These are phyloP conservation scores for Campoletis raptor DNA, from an alignment of 2,888 invertebrate species.

Conservation along the genomic window DNA sequence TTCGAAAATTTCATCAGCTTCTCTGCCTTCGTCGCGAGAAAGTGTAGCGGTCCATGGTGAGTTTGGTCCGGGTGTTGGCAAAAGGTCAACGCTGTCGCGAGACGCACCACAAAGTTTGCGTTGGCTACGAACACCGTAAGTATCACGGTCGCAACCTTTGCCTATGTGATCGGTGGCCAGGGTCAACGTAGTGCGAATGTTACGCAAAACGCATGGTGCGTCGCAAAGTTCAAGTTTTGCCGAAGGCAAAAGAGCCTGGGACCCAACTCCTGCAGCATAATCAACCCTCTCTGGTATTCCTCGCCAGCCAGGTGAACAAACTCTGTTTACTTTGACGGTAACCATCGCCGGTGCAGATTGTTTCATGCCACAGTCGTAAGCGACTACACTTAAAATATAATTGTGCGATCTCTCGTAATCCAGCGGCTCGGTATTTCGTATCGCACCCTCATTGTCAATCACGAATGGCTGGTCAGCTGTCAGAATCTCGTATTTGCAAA, in stretches of 20 bases:
- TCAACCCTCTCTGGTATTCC: constrained; percentile 94
- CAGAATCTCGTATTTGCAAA: constrained; percentile 98
- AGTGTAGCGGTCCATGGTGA: constrained; percentile 87
- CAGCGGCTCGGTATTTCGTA: constrained; percentile 96
- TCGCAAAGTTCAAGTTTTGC: constrained; percentile 89
- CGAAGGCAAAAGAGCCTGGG: constrained; percentile 92
- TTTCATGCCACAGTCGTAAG: constrained; percentile 99
- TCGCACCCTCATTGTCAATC: constrained; percentile 96
- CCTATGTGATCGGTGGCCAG: constrained; percentile 95
- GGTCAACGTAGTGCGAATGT: constrained; percentile 88
- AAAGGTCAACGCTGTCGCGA: constrained; percentile 93
- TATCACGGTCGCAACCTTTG: constrained; percentile 98
- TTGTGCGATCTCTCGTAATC: constrained; percentile 97
- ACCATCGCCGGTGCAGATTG: constrained; percentile 97
- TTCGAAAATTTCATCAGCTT: constrained; percentile 96
- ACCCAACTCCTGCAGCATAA: constrained; percentile 92
- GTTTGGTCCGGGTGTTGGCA: constrained; percentile 90
- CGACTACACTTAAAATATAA: constrained; percentile 98
- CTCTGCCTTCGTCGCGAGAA: constrained; percentile 88
- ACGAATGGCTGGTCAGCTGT: constrained; percentile 96
- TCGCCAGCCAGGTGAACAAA: constrained; percentile 85
- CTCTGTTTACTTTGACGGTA: constrained; percentile 94
- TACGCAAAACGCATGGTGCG: constrained; percentile 86
- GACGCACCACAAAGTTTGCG: constrained; percentile 95
- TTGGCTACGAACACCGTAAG: constrained; percentile 94